phyloP scores from a whole-genome alignment of 2,113 vertebrate genomes.

The Scomber scombrus region DNA sequence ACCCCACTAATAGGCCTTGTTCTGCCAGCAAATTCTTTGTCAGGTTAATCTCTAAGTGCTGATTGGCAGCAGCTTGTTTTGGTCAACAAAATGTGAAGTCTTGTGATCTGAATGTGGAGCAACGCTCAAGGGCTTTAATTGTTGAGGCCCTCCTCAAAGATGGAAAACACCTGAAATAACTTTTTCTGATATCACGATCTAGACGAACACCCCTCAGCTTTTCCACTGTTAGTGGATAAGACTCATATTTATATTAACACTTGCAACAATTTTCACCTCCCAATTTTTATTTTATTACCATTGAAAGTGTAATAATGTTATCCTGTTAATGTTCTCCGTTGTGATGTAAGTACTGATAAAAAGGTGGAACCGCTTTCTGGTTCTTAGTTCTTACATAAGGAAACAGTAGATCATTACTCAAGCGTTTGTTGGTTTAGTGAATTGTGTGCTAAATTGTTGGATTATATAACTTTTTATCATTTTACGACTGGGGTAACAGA shows the following conservation, averaged over 20 bases:
- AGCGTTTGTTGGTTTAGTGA: slow-evolving; percentile 4
- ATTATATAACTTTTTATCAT: slow-evolving; percentile 1
- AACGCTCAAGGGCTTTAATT: not conserved
- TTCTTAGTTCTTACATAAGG: not conserved
- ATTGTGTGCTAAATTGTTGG: not conserved
- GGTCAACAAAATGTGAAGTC: slow-evolving; percentile 25
- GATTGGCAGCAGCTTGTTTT: slow-evolving; percentile 53
- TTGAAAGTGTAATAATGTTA: not conserved
- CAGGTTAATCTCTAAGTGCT: slow-evolving; percentile 63
- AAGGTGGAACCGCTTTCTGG: not conserved
- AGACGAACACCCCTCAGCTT: not conserved
- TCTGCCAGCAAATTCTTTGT: slow-evolving; percentile 61
- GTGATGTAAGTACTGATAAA: not conserved
- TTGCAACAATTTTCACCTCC: not conserved
- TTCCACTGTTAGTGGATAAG: not conserved
- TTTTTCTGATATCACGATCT: not conserved
- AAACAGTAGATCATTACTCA: not conserved
- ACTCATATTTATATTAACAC: too few relatives aligned
- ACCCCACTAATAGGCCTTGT: slow-evolving; percentile 11
- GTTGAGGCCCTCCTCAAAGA: not conserved
- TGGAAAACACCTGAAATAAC: not conserved
- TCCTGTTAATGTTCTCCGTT: not conserved
- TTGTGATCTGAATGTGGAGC: slow-evolving; percentile 54
- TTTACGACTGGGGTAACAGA: not conserved
- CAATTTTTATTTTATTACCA: not conserved